Evolutionary conservation across 2,888 invertebrate species (phyloP), one percentile per base, ranked within the genome.

Genomic region (Dynastes tityus): DNA sequence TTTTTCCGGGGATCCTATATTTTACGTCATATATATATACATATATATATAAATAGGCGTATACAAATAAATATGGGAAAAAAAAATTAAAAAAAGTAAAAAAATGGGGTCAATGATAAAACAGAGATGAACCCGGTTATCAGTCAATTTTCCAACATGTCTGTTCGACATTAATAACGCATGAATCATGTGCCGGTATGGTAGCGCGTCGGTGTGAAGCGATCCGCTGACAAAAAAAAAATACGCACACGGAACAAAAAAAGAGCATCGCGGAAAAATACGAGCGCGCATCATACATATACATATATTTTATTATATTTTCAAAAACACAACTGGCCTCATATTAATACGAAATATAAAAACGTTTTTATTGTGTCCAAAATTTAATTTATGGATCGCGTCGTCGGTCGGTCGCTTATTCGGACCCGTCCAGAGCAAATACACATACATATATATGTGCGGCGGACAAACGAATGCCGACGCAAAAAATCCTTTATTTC

Each of bases 301-400:
- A 55, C 53, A 73, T 73, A 73, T 73, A 73, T 73, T 73, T 73
- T 73, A 73, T 73, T 73, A 73, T 73, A 73, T 73, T 73, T 73
- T 73, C 73, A 73, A 73, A 73, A 73, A 73, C 73, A 73, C 73
- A 73, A 73, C 73, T 61, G 73, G 61, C 61, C 73, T 40, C 73
- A 68, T 76, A 78, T 78, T 73, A 68, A 70, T 74, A 76, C 79
- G 77, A 79, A 79, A 77, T 79, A 79, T 79, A 79, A 79, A 79
- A 79, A 74, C 76, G 78, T 79, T 79, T 79, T 79, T 76, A 79
- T 79, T 79, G 77, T 79, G 79, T 79, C 79, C 77, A 67, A 79
- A 78, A 79, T 73, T 76, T 79, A 76, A 79, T 79, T 79, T 79
- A 79, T 77, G 79, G 70, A 71, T 64, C 76, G 77, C 77, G 77